Base-by-base conservation (phyloP, 2,113 vertebrate species). In the Xenopus laevis region DNA sequence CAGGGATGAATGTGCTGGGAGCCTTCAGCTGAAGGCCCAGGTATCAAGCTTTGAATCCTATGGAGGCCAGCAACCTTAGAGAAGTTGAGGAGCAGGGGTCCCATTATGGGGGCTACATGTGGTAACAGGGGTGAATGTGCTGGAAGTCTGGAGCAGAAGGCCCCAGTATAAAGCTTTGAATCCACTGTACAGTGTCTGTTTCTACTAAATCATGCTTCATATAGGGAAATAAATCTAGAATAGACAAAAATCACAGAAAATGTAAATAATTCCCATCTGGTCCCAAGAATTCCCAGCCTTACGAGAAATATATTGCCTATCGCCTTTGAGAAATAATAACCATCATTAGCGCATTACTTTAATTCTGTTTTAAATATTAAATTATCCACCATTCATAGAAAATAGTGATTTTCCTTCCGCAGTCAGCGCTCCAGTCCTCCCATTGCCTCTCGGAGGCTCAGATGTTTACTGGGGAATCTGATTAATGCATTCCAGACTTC, bases 401-500 rank as follows among this genome's bases (percentile, higher is more conserved):
- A 83, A 83, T 74, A 23, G 87, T 80, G 84, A 84, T 72, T n/a
- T 1, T 87, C 83, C 86, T 83, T 83, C 85, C 87, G 23, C 87
- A 71, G 73, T 20, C 65, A 80, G 69, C 76, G 78, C 78, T 84
- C 82, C 79, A 86, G 84, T 84, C 86, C 91, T 90, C 88, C 63
- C 79, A 81, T 85, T 84, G 84, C 78, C 79, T 89, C 83, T 80
- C 83, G 82, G 80, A 79, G 82, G 79, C 85, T 84, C 80, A 80
- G 80, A 84, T 87, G 87, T 84, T 88, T 87, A 84, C 70, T 44
- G 52, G 46, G 23, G 84, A 92, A 93, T 92, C 89, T 81, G 89
- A 92, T 93, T 91, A 93, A 80, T 87, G 81, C 84, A 85, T 88
- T 91, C 83, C 89, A 92, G 91, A 92, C 89, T 86, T 92, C 86